Percentiles rank a stretch among this genome's conserved stretches.
Conservation (phyloP, 2,888 invertebrate genomes). For the Ophion costatus region DNA sequence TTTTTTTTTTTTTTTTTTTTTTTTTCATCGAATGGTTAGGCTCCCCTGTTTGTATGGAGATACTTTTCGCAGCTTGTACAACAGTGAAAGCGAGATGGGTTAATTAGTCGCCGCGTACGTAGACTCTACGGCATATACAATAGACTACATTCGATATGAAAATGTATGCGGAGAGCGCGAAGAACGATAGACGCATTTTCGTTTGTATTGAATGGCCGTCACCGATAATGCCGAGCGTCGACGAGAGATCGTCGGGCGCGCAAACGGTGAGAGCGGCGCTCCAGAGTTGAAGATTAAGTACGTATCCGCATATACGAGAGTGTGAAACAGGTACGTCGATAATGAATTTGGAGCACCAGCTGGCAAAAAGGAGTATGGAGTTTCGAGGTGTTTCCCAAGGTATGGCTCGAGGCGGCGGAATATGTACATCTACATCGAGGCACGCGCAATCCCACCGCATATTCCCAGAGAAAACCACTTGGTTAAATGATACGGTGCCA, state of each 20-base stretch:
- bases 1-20: too few relatives aligned
- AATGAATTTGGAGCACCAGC: too few relatives aligned
- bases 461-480: too few relatives aligned
- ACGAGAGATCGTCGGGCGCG: constrained; percentile 48
- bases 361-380: too few relatives aligned
- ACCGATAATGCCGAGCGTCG: constrained; percentile 15
- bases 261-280: constrained; percentile 53
- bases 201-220: constrained; percentile 12
- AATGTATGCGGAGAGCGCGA: not conserved
- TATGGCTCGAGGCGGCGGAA: too few relatives aligned
- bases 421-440: too few relatives aligned
- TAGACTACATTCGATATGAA: not conserved
- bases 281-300: constrained; percentile 26
- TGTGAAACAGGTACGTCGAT: not conserved
- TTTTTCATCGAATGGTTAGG: constrained; percentile 23
- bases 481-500: too few relatives aligned
- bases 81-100: constrained; percentile 38
- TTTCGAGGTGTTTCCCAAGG: too few relatives aligned
- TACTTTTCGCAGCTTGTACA: constrained; percentile 4
- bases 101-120: constrained; percentile 2
- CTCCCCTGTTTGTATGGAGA: not conserved
- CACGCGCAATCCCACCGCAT: too few relatives aligned
- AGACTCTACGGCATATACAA: not conserved
- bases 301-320: constrained; percentile 4
- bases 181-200: not conserved